Evolutionary conservation across 2,888 invertebrate species (phyloP).

Genomic region (Cerastoderma edule): DNA sequence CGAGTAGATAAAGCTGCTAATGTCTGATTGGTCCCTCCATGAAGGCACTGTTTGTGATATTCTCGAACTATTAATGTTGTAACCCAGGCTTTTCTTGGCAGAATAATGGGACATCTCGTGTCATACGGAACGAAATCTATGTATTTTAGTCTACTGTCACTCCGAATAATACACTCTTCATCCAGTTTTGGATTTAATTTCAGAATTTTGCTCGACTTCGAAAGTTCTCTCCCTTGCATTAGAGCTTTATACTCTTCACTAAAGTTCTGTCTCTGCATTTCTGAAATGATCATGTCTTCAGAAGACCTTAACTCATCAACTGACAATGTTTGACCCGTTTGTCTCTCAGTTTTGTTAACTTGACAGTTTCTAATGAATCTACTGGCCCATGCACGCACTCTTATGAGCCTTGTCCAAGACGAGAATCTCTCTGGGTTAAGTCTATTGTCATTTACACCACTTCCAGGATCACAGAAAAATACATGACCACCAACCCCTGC

Average conservation of each 20-base stretch:
- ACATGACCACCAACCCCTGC: neutral
- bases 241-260: constrained; percentile 20
- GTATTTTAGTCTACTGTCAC: constrained; percentile 30
- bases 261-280: constrained; percentile 15
- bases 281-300: constrained; percentile 27
- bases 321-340: neutral
- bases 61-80: constrained; percentile 43
- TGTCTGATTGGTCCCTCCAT: constrained; percentile 41
- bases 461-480: neutral
- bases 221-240: constrained; percentile 14
- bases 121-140: constrained; percentile 35
- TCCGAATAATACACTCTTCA: constrained; percentile 27
- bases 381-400: constrained; percentile 25
- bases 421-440: constrained; percentile 15
- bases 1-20: constrained; percentile 28
- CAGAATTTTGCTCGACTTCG: constrained; percentile 28
- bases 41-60: constrained; percentile 29
- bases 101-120: constrained; percentile 35
- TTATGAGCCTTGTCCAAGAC: constrained; percentile 8
- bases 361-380: constrained; percentile 33
- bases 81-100: constrained; percentile 37
- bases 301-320: constrained; percentile 22
- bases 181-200: constrained; percentile 32
- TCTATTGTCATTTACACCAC: constrained; percentile 1
- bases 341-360: constrained; percentile 1